Evolutionary conservation across 1,140 invertebrate genomes (phyloP).

Genomic region (Zaprionus inermis): DNA sequence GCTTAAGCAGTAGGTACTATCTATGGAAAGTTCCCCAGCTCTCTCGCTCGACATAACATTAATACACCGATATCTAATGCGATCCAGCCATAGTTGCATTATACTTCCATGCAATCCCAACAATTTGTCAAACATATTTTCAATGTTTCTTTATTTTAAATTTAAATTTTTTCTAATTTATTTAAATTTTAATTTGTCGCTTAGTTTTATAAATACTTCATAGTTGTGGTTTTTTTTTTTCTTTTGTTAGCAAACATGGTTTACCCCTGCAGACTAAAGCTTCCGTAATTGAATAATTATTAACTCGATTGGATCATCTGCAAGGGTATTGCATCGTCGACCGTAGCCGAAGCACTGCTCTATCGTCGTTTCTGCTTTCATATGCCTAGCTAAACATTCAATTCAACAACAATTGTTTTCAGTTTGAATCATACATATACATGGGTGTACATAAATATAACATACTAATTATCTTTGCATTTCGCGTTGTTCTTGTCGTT

Average conservation of each 20-base stretch:
- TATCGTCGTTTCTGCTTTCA: neutral
- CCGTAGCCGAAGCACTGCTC: neutral
- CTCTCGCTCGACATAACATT: too few relatives aligned
- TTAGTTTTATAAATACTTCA: conserved; percentile 20
- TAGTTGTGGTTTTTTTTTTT: neutral
- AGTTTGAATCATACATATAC: conserved; percentile 9
- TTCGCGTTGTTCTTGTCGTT: conserved; percentile 23
- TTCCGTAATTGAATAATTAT: neutral
- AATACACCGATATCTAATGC: too few relatives aligned
- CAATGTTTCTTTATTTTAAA: neutral
- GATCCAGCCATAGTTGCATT: too few relatives aligned
- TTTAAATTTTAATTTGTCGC: conserved; percentile 20
- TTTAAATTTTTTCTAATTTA: conserved; percentile 16
- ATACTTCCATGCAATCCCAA: too few relatives aligned
- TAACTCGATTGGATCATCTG: neutral
- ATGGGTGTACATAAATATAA: conserved; percentile 21
- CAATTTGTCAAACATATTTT: too few relatives aligned
- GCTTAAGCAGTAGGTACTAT: too few relatives aligned
- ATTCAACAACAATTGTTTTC: conserved; percentile 39
- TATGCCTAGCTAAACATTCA: conserved; percentile 64
- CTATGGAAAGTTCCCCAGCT: too few relatives aligned
- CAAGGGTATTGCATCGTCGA: conserved; percentile 7
- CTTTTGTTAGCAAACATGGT: neutral
- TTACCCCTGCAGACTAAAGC: conserved; percentile 1
- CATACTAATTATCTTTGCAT: conserved; percentile 15